Conservation (phyloP, 2,113 vertebrate genomes). For the Crotalus horridus region DNA sequence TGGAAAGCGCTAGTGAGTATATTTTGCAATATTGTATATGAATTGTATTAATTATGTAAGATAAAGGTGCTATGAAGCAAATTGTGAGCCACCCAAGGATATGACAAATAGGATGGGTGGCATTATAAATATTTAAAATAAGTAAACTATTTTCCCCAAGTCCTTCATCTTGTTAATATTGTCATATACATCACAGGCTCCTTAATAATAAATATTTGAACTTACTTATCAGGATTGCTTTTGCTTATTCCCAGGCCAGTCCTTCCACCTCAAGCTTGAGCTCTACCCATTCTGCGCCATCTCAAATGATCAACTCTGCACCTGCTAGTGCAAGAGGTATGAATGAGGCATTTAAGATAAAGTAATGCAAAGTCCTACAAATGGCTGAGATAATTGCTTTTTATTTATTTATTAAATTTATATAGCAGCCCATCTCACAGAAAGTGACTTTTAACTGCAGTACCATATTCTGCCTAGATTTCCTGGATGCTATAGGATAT, state of each 20-base stretch:
- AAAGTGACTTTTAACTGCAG: neutral
- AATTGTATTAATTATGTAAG: neutral
- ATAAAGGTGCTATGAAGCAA: neutral
- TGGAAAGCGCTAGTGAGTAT: neutral
- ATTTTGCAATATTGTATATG: neutral
- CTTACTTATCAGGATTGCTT: slow-evolving; percentile 69
- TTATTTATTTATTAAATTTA: neutral
- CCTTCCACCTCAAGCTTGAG: slow-evolving; percentile 94
- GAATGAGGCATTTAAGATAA: slow-evolving; percentile 38
- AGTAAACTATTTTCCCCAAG: neutral
- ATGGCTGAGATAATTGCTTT: neutral
- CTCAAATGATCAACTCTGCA: slow-evolving; percentile 90
- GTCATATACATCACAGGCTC: slow-evolving; percentile 62
- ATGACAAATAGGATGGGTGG: neutral
- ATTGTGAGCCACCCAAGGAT: neutral
- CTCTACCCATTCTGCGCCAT: slow-evolving; percentile 90
- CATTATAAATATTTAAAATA: neutral
- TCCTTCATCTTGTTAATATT: slow-evolving; percentile 41
- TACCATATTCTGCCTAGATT: neutral
- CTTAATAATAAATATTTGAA: slow-evolving; percentile 62
- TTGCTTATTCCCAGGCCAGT: slow-evolving; percentile 81
- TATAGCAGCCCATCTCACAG: neutral
- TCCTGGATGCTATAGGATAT: neutral
- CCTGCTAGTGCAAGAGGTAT: slow-evolving; percentile 95
- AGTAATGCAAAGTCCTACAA: slow-evolving; percentile 24